A percentile compares a stretch with the other conserved stretches of the same genome.
phyloP scores from a whole-genome alignment of 2,113 vertebrate species.

The Sinocyclocheilus maitianheensis region DNA sequence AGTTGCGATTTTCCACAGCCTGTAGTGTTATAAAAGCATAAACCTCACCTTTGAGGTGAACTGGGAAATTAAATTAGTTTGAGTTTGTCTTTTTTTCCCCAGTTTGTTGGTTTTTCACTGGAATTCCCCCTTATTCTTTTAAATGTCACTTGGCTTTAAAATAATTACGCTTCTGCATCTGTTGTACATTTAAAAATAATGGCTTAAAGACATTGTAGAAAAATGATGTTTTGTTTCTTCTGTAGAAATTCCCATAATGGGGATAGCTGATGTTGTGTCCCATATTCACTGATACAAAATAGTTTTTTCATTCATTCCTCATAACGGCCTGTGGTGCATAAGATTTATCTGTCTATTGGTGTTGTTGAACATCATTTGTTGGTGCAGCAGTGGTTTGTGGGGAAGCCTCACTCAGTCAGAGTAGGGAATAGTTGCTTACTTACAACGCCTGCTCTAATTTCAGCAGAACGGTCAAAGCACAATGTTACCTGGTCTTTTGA shows the following conservation, averaged over 20 bases:
- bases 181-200: conserved; percentile 29
- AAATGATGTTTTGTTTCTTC: not conserved
- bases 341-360: not conserved
- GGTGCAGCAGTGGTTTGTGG: not conserved
- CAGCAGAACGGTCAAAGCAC: not conserved
- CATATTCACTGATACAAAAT: not conserved
- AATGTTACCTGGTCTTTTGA: not conserved
- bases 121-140: conserved; percentile 47
- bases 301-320: not conserved
- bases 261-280: not conserved
- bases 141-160: conserved; percentile 21
- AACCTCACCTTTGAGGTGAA: conserved; percentile 14
- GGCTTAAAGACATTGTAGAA: not conserved
- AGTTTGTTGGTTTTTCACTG: not conserved
- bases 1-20: not conserved
- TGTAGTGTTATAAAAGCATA: not conserved
- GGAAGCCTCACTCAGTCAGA: too few relatives aligned
- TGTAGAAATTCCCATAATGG: not conserved
- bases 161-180: conserved; percentile 18
- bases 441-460: not conserved
- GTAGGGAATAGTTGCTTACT: not conserved
- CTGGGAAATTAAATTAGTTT: conserved; percentile 1
- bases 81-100: not conserved
- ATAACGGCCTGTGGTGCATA: not conserved
- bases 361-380: not conserved